Evolutionary conservation across 2,888 invertebrate genomes (phyloP).

Genomic region (Caenorhabditis sp.): DNA sequence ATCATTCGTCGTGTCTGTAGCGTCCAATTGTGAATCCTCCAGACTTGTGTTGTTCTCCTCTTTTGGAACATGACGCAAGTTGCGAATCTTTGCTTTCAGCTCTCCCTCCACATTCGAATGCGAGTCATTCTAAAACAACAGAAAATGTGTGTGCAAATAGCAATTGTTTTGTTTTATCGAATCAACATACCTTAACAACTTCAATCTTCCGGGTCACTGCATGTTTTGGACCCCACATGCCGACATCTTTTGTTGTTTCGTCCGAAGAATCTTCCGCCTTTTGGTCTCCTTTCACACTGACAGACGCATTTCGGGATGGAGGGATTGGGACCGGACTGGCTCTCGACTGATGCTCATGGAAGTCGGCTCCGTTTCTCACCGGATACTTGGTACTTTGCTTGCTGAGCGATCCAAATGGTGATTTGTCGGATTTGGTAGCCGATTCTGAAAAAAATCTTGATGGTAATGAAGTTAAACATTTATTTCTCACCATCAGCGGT

Average conservation of each 20-base stretch:
- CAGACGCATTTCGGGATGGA: slow-evolving; percentile 48
- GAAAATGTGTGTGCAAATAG: not conserved
- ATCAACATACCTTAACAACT: slow-evolving; percentile 25
- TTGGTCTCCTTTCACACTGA: slow-evolving; percentile 19
- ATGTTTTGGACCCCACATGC: slow-evolving; percentile 48
- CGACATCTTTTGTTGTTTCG: slow-evolving; percentile 45
- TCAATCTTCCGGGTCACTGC: slow-evolving; percentile 58
- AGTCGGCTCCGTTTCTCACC: slow-evolving; percentile 12
- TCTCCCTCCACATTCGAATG: slow-evolving; percentile 63
- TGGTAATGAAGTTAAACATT: not conserved
- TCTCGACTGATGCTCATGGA: slow-evolving; percentile 5
- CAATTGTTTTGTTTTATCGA: not conserved
- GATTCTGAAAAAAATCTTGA: slow-evolving; percentile 8
- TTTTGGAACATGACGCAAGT: slow-evolving; percentile 69
- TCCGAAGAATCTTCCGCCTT: slow-evolving; percentile 40
- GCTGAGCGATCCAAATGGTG: slow-evolving; percentile 43
- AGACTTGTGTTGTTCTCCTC: slow-evolving; percentile 35
- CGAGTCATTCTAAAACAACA: slow-evolving; percentile 39
- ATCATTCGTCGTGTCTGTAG: slow-evolving; percentile 23
- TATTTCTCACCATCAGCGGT: slow-evolving; percentile 38
- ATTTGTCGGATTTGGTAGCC: slow-evolving; percentile 40
- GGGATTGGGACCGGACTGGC: slow-evolving; percentile 45
- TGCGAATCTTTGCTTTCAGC: slow-evolving; percentile 70
- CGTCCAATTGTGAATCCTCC: slow-evolving; percentile 38
- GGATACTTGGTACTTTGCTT: slow-evolving; percentile 23